Conservation (phyloP, 2,113 vertebrate species). For the Mustelus asterias region DNA sequence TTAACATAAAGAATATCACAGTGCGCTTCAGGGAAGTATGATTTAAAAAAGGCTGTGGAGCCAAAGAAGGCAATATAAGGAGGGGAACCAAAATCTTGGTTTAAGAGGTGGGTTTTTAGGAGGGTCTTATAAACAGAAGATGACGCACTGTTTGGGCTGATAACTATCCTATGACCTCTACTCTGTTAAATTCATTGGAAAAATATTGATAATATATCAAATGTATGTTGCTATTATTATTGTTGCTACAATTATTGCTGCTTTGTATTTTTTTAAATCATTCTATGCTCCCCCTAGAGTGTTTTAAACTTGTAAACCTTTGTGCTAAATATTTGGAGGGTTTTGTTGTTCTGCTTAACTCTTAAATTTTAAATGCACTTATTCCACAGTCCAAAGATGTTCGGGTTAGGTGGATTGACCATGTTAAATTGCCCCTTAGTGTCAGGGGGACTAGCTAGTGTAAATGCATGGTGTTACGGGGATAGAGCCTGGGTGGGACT, state of each 20-base stretch:
- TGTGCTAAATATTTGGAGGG: no score
- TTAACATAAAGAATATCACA: background rate
- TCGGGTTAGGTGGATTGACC: no score
- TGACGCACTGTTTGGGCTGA: conserved; percentile 20
- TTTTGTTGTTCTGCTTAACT: background rate
- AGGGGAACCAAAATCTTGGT: background rate
- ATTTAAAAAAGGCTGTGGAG: background rate
- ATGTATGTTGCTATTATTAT: background rate
- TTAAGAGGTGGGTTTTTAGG: background rate
- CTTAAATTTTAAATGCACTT: no score
- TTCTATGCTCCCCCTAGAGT: background rate
- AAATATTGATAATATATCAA: background rate
- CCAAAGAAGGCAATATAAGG: background rate
- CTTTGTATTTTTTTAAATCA: background rate
- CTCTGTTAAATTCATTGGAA: background rate
- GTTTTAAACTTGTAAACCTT: background rate
- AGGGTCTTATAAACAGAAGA: background rate
- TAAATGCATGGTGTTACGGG: no score
- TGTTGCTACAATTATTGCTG: background rate
- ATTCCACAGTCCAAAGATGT: no score
- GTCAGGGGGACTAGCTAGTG: no score
- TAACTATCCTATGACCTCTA: background rate
- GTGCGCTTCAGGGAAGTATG: background rate
- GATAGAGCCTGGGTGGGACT: no score
- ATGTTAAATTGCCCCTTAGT: no score